These are phyloP conservation scores for Achlya flavicornis DNA, from an alignment of 2,888 invertebrate species.

Conservation along the genomic window DNA sequence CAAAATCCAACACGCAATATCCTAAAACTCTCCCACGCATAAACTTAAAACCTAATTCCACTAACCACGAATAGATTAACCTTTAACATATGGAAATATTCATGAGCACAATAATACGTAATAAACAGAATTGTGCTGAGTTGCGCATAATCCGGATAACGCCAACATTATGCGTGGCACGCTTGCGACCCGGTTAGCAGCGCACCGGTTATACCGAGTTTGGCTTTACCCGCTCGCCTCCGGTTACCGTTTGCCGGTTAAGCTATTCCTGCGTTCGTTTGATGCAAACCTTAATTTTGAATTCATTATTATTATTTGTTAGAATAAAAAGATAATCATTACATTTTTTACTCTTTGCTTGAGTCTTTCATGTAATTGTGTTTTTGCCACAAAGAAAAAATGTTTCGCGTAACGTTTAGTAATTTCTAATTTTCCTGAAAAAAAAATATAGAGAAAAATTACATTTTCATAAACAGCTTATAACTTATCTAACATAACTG, in stretches of 20 bases:
- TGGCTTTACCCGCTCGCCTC: slow-evolving; percentile 15
- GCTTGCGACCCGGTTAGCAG: slow-evolving; percentile 37
- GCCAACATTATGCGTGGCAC: slow-evolving; percentile 51
- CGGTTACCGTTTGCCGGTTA: slow-evolving; percentile 29
- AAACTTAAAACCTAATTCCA: slow-evolving; percentile 1
- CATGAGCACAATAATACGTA: slow-evolving; percentile 46
- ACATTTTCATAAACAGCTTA: not conserved
- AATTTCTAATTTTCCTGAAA: too few species aligned
- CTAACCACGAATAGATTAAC: slow-evolving; percentile 15
- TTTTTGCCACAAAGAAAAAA: too few species aligned
- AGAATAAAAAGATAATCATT: too few species aligned
- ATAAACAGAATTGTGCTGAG: slow-evolving; percentile 36
- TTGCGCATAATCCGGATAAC: slow-evolving; percentile 37
- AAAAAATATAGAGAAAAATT: too few species aligned
- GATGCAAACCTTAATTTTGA: slow-evolving; percentile 5
- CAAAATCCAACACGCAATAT: slow-evolving; percentile 1
- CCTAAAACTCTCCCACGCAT: not conserved
- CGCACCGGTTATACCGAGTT: slow-evolving; percentile 22
- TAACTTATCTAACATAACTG: not conserved
- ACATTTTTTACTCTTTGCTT: too few species aligned
- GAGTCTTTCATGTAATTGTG: too few species aligned
- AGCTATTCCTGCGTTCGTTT: slow-evolving; percentile 25
- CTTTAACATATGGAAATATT: slow-evolving; percentile 39
- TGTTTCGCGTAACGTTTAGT: too few species aligned
- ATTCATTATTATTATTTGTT: not conserved